phyloP scores from a whole-genome alignment of 2,113 vertebrate species.

The Brienomyrus longianalis region DNA sequence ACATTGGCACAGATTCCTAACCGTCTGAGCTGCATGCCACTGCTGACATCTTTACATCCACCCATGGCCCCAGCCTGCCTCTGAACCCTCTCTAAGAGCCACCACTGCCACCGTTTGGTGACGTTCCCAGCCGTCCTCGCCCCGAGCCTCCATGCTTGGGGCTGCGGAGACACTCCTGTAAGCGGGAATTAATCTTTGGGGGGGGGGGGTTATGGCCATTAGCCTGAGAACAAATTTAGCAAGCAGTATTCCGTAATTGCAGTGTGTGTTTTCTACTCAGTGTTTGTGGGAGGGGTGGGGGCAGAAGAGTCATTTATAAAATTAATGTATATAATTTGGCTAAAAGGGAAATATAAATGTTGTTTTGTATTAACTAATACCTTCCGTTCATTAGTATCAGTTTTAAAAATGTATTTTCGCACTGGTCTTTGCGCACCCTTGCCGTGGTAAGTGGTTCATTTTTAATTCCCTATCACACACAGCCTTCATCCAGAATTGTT shows the following conservation, averaged over 20 bases:
- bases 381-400: neutral
- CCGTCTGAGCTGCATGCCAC: neutral
- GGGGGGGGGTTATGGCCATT: slow-evolving; percentile 34
- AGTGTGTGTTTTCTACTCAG: slow-evolving; percentile 16
- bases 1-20: neutral
- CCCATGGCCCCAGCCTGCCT: neutral
- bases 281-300: slow-evolving; percentile 3
- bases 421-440: neutral
- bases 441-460: neutral
- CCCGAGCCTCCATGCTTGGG: slow-evolving; percentile 34
- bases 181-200: slow-evolving; percentile 38
- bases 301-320: slow-evolving; percentile 26
- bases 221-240: slow-evolving; percentile 29
- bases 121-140: neutral
- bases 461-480: neutral
- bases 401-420: neutral
- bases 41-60: neutral
- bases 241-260: slow-evolving; percentile 29
- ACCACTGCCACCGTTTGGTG: neutral
- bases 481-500: neutral
- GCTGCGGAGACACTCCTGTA: slow-evolving; percentile 20
- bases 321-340: slow-evolving; percentile 1
- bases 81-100: neutral
- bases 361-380: neutral
- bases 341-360: neutral